These are phyloP conservation scores for Drosophila colorata DNA, from an alignment of 2,888 invertebrate genomes.

Conservation along the genomic window DNA sequence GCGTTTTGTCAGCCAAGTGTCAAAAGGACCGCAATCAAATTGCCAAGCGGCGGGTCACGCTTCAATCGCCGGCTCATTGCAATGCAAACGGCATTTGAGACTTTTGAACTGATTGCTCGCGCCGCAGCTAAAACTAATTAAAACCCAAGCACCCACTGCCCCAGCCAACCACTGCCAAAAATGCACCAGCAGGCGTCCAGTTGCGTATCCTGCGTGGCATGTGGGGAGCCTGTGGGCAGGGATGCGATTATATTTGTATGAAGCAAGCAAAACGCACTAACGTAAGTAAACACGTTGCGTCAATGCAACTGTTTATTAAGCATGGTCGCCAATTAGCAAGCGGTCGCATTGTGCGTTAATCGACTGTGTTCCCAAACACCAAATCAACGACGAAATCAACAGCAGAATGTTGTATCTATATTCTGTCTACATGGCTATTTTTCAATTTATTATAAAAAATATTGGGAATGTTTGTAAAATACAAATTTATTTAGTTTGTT, in stretches of 20 bases:
- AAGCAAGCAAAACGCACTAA: conserved; percentile 23
- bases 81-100: conserved; percentile 66
- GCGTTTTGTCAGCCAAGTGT: conserved; percentile 17
- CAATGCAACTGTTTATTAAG: conserved; percentile 48
- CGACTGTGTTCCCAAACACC: conserved; percentile 9
- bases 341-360: conserved; percentile 36
- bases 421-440: no score
- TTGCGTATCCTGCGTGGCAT: background rate
- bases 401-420: no score
- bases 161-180: background rate
- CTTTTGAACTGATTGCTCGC: conserved; percentile 56
- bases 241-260: conserved; percentile 23
- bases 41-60: conserved; percentile 40
- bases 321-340: conserved; percentile 56
- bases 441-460: no score
- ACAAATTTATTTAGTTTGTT: no score
- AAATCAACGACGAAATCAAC: background rate
- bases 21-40: conserved; percentile 72
- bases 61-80: conserved; percentile 61
- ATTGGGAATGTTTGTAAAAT: no score
- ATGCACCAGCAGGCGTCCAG: conserved; percentile 6
- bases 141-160: conserved; percentile 36
- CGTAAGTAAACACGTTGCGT: conserved; percentile 40
- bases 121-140: conserved; percentile 68
- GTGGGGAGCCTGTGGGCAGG: background rate